phyloP scores from a whole-genome alignment of 1,140 invertebrate species.

The Eriocheir sinensis region DNA sequence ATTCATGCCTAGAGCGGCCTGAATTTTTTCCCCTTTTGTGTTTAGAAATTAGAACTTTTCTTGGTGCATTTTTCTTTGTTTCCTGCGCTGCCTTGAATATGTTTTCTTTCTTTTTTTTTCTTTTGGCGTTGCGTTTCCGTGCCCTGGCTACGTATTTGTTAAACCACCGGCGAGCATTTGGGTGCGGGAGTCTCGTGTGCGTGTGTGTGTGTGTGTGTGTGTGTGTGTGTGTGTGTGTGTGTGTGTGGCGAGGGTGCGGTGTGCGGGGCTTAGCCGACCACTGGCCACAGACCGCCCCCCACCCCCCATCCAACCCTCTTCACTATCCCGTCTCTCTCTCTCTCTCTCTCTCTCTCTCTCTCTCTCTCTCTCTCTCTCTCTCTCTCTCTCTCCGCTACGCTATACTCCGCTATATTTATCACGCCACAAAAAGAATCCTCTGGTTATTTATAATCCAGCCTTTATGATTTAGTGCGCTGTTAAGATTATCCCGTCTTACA shows the following conservation, averaged over 20 bases:
- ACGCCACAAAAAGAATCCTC: not conserved
- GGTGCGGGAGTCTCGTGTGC: not conserved
- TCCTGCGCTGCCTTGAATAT: not conserved
- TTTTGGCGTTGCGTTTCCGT: conserved; percentile 26
- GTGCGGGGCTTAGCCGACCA: conserved; percentile 17
- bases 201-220: too few relatives aligned
- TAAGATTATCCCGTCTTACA: conserved; percentile 4
- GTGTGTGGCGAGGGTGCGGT: conserved; percentile 9
- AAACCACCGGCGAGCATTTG: conserved; percentile 20
- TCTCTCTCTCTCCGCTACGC: not conserved
- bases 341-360: conserved; percentile 54
- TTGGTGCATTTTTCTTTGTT: not conserved
- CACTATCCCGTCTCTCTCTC: conserved; percentile 35
- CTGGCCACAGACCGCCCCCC: not conserved
- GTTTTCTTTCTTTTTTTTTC: not conserved
- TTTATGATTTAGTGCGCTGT: conserved; percentile 6
- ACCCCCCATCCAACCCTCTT: conserved; percentile 15
- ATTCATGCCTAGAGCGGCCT: too few relatives aligned
- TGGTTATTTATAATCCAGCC: not conserved
- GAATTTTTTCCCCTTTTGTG: not conserved
- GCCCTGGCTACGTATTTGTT: not conserved
- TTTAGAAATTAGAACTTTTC: conserved; percentile 37
- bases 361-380: conserved; percentile 17
- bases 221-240: not conserved
- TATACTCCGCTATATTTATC: not conserved